Evolutionary conservation across 2,888 invertebrate species (phyloP).

Genomic region (Drosophila flavopinicola): DNA sequence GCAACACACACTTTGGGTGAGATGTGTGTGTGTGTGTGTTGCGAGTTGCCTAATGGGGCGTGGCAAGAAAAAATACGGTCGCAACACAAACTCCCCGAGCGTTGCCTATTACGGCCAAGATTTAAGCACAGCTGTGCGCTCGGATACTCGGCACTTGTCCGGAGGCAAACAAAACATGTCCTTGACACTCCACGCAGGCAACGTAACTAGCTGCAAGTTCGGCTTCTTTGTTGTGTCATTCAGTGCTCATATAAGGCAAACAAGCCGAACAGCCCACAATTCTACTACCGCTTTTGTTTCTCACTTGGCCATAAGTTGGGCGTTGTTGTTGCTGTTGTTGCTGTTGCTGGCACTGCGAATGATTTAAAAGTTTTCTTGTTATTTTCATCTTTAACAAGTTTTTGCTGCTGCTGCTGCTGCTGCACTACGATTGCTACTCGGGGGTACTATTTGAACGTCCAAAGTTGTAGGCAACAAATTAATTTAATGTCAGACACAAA

Average conservation of each 20-base stretch:
- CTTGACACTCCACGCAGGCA: constrained; percentile 34
- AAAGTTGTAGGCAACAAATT: constrained; percentile 79
- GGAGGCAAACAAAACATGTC: constrained; percentile 10
- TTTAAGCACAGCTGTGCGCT: constrained; percentile 15
- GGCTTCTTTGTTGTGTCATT: constrained; percentile 11
- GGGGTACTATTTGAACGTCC: constrained; percentile 59
- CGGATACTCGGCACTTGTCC: neutral
- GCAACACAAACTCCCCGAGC: constrained; percentile 9
- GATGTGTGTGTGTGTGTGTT: constrained; percentile 4
- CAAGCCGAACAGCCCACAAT: constrained; percentile 20
- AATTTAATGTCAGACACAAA: constrained; percentile 78
- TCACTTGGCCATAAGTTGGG: constrained; percentile 48
- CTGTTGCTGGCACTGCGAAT: constrained; percentile 61
- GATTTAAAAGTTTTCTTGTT: constrained; percentile 79
- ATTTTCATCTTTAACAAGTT: constrained; percentile 77
- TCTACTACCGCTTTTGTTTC: constrained; percentile 41
- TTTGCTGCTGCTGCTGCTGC: constrained; percentile 31
- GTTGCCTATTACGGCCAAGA: constrained; percentile 28
- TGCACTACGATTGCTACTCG: constrained; percentile 45
- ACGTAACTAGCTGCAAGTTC: constrained; percentile 11
- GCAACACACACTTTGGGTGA: constrained; percentile 30
- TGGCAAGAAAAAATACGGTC: constrained; percentile 6
- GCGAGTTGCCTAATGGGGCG: constrained; percentile 21
- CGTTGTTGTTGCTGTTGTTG: constrained; percentile 24
- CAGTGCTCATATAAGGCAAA: constrained; percentile 11